Percentiles rank a stretch among this genome's conserved stretches.
Evolutionary conservation across 2,797 vertebrate species (phyloP).

Genomic region (Morelia viridis): DNA sequence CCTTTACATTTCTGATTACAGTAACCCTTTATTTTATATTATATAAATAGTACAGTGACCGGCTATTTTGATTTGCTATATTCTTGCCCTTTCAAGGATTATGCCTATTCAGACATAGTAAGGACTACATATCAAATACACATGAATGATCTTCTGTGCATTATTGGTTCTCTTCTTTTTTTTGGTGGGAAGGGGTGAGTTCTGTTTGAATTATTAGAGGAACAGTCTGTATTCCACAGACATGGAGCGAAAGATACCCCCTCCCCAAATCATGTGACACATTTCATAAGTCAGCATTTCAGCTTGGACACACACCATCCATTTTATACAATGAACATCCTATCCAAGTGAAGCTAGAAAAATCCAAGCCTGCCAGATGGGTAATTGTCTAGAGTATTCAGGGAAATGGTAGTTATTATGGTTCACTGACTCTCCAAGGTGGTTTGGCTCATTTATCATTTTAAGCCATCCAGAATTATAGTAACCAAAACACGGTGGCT

Average conservation of each 20-base stretch:
- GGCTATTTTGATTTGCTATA: neutral
- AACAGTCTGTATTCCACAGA: conserved; percentile 11
- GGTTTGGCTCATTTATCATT: conserved; percentile 60
- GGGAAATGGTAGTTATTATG: conserved; percentile 48
- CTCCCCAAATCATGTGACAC: neutral
- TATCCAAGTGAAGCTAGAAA: conserved; percentile 44
- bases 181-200: neutral
- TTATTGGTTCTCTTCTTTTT: conserved; percentile 20
- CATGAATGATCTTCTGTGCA: neutral
- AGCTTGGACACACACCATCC: conserved; percentile 44
- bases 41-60: neutral
- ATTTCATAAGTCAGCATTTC: conserved; percentile 47
- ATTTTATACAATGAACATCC: conserved; percentile 54
- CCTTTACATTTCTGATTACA: neutral
- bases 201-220: neutral
- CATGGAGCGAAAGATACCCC: neutral
- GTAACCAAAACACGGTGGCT: conserved; percentile 58
- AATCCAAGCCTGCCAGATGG: conserved; percentile 54
- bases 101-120: neutral
- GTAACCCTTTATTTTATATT: neutral
- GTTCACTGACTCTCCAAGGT: conserved; percentile 66
- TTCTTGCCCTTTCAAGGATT: neutral
- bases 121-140: neutral
- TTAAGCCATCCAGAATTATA: conserved; percentile 58
- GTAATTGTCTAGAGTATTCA: conserved; percentile 61